Evolutionary conservation across 2,113 vertebrate species (phyloP).

Genomic region (Pseudolaguvia tuberculata): DNA sequence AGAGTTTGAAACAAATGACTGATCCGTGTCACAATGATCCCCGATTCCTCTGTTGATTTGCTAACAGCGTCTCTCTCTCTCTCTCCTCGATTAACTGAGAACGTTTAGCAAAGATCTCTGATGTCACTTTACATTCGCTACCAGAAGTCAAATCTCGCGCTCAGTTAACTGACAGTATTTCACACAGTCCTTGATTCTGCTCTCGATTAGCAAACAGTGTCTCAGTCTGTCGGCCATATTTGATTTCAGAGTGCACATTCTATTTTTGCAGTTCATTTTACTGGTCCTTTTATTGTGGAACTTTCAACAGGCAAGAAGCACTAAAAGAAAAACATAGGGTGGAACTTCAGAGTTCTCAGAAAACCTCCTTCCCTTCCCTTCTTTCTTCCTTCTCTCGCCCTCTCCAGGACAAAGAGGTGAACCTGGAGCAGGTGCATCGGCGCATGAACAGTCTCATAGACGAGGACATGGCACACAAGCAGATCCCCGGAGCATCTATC

Average conservation of each 20-base stretch:
- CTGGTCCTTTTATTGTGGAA: conserved; percentile 27
- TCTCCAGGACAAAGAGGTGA: conserved; percentile 94
- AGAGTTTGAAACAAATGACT: too few relatives aligned
- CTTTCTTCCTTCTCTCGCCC: conserved; percentile 54
- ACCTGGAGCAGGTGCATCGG: conserved; percentile 93
- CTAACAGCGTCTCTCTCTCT: too few relatives aligned
- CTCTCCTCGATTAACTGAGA: too few relatives aligned
- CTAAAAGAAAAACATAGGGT: conserved; percentile 29
- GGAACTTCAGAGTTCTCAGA: conserved; percentile 61
- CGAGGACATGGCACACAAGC: conserved; percentile 96
- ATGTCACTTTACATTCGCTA: too few relatives aligned
- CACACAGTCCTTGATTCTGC: not conserved
- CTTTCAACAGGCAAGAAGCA: conserved; percentile 23
- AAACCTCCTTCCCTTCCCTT: conserved; percentile 62
- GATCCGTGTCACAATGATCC: too few relatives aligned
- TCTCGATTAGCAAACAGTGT: conserved; percentile 41
- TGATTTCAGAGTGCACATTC: conserved; percentile 68
- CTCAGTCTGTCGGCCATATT: conserved; percentile 62
- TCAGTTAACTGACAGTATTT: too few relatives aligned
- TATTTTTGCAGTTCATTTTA: conserved; percentile 45
- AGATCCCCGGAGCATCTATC: conserved; percentile 90
- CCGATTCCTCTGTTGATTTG: too few relatives aligned
- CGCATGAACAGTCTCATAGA: conserved; percentile 98
- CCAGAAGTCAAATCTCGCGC: too few relatives aligned
- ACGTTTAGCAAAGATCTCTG: too few relatives aligned